A percentile compares a stretch with the other conserved stretches of the same genome.
These are phyloP conservation scores for Drosophila equinoxialis DNA, from an alignment of 1,140 invertebrate species.

Conservation along the genomic window DNA sequence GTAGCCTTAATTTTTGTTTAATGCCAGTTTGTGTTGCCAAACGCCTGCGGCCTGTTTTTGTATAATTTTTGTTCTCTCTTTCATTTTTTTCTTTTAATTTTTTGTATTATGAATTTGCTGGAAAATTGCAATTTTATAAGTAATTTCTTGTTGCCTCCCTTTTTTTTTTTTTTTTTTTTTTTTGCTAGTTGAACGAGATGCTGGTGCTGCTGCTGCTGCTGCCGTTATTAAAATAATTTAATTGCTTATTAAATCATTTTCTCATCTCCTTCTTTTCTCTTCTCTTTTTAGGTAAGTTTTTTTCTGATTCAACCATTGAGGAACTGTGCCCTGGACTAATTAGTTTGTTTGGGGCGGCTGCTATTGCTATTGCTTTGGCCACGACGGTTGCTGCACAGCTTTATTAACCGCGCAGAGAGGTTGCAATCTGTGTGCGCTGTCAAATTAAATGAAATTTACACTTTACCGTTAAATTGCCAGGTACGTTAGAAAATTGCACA, in stretches of 20 bases:
- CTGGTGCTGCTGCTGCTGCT: slow-evolving; percentile 25
- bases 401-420: slow-evolving; percentile 55
- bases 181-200: slow-evolving; percentile 11
- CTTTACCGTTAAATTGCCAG: slow-evolving; percentile 79
- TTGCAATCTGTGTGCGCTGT: slow-evolving; percentile 56
- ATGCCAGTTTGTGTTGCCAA: slow-evolving; percentile 53
- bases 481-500: slow-evolving; percentile 68
- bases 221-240: slow-evolving; percentile 77
- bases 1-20: slow-evolving; percentile 42
- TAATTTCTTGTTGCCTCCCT: slow-evolving; percentile 61
- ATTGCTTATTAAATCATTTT: slow-evolving; percentile 78
- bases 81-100: slow-evolving; percentile 15
- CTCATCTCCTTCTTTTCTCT: slow-evolving; percentile 37
- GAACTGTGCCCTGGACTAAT: slow-evolving; percentile 47
- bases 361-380: slow-evolving; percentile 23
- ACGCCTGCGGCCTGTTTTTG: slow-evolving; percentile 70
- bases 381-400: slow-evolving; percentile 40
- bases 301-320: slow-evolving; percentile 18
- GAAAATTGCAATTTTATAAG: slow-evolving; percentile 80
- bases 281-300: slow-evolving; percentile 68
- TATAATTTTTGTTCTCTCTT: slow-evolving; percentile 52
- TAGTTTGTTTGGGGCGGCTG: slow-evolving; percentile 35
- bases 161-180: background rate
- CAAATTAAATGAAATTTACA: slow-evolving; percentile 81
- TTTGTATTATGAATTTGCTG: slow-evolving; percentile 71